Base-by-base conservation (phyloP, 35 echinoderm and acorn worm species). In the Apostichopus californicus region DNA sequence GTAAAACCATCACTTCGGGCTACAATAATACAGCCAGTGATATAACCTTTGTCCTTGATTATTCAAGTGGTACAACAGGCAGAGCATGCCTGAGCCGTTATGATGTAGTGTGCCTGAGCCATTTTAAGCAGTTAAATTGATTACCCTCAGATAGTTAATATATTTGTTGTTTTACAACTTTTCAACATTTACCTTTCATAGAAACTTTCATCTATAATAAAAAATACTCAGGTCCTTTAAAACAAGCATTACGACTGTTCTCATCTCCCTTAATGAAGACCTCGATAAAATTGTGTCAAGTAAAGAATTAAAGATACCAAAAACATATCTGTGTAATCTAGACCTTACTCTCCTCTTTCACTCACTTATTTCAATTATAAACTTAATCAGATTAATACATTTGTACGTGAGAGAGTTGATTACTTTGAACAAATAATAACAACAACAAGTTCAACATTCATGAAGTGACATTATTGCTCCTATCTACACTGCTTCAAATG, bases 121-220 rank as follows among this genome's bases (percentile, higher is more conserved):
- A 75, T 46, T 20, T 6, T 6, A 75, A 75, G 71, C 71, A 46
- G 34, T 46, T 46, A 46, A 75, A 75, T 75, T 58, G 6, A 18
- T 46, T 85, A 85, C 81, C 81, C 81, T 85, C 24, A 85, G 81
- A 85, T 85, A 85, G 55, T 56, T 58, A 54, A 85, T 85, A 58
- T 85, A 58, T 85, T 46, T 85, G 81, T 85, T 85, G 81, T 85
- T 85, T 85, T 85, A 85, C 81, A 85, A 85, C 81, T 85, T 85
- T 85, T 85, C 57, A 54, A 85, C 28, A 56, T 85, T 58, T 23
- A n/a, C 81, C 81, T 85, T 85, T 85, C 81, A 85, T 85, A 85
- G 81, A 85, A 85, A 85, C 81, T 85, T 56, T 60, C 81, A 58
- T 85, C 81, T 85, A 8, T 85, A 85, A 46, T 46, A 46, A 46